Conservation (phyloP, 2,113 vertebrate species). For the Phylloscopus trochilus region DNA sequence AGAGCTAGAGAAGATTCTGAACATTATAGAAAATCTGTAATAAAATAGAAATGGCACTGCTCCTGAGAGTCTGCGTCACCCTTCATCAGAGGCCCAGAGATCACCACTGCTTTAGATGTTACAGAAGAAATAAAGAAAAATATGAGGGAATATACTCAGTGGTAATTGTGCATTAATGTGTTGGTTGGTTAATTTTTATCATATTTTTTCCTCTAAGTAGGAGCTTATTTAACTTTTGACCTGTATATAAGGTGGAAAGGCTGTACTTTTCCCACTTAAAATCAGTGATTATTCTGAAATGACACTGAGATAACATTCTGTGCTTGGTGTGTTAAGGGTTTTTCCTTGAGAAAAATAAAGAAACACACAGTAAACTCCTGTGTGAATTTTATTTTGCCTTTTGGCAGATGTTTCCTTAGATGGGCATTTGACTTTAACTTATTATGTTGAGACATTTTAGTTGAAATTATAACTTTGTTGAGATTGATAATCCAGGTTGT, state of each 20-base stretch:
- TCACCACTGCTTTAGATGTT: background rate
- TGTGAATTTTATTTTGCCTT: background rate
- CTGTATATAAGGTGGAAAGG: background rate
- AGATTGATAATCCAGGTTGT: background rate
- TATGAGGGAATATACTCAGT: background rate
- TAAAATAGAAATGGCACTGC: background rate
- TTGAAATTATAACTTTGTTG: background rate
- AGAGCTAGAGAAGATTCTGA: background rate
- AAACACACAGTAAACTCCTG: background rate
- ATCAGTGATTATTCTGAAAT: background rate
- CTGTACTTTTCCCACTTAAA: background rate
- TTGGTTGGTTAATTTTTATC: background rate
- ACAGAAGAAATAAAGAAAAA: background rate
- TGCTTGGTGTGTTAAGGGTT: background rate
- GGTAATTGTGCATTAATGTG: background rate
- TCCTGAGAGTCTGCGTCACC: background rate
- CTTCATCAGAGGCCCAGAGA: background rate
- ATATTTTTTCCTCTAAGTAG: background rate
- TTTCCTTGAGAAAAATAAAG: background rate
- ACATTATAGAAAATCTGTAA: background rate
- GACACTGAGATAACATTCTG: background rate
- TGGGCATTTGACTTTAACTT: background rate
- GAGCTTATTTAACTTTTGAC: background rate
- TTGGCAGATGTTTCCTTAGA: background rate
- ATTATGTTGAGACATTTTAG: background rate